Evolutionary conservation across 2,113 vertebrate species (phyloP), one percentile per base, ranked within the genome.

Genomic region (Cryptotis parvus): DNA sequence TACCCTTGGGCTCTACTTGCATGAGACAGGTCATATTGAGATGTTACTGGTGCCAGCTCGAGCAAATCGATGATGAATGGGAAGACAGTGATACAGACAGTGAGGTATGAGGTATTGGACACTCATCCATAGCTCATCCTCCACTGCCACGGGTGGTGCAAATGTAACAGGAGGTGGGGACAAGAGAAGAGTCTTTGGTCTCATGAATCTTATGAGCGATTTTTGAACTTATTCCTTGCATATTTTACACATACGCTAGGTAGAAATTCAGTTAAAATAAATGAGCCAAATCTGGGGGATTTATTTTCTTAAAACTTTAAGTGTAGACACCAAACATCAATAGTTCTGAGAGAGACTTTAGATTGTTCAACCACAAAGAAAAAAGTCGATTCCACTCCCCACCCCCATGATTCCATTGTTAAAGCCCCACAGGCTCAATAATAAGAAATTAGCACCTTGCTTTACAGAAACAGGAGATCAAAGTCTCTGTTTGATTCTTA

Each of bases 381-480:
- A n/a, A 80, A 73, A 52, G 45, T 24, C 75, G 45, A 35, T 24
- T 27, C 49, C 80, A 37, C 27, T 66, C 45, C 52, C 18, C 55
- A 16, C n/a, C 8, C 45, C 22, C 20, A 35, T 16, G 9, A 33
- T 65, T 78, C 31, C 18, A 58, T 61, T 58, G 76, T 81, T 84
- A 65, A 79, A 91, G 68, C 24, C 16, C 8, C 9, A 15, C 9
- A 10, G 18, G 22, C 10, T 29, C 22, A 29, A 26, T 37, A 74
- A 80, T 35, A 68, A 89, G 77, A 84, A 69, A 74, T 58, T 41
- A 65, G 18, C 4, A n/a, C 33, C 1, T 4, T 49, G 22, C 43
- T 85, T 94, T 85, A 87, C 6, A 61, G 41, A 55, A 73, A 72
- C 4, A 80, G 66, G 65, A 63, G 58, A 39, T 68, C 87, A 84